A percentile compares a stretch with the other conserved stretches of the same genome.
These are phyloP conservation scores for Galago senegalensis DNA, from an alignment of 2,797 vertebrate species.

Conservation along the genomic window DNA sequence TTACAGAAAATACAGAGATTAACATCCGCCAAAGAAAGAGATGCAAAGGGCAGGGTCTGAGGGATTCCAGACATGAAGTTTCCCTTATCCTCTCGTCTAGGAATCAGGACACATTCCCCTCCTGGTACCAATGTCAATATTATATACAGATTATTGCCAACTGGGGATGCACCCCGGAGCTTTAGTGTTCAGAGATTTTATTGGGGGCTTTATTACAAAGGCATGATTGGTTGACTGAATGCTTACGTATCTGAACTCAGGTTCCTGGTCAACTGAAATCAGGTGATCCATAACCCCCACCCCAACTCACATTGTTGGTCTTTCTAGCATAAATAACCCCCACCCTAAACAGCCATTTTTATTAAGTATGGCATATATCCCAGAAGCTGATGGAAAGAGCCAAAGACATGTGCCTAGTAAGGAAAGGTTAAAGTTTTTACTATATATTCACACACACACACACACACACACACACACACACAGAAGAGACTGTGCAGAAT, in stretches of 20 bases:
- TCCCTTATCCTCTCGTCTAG: neutral
- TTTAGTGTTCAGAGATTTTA: neutral
- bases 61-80: neutral
- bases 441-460: conserved; percentile 30
- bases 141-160: neutral
- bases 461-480: conserved; percentile 72
- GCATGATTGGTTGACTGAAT: neutral
- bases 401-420: neutral
- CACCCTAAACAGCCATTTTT: neutral
- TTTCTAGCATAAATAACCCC: neutral
- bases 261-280: neutral
- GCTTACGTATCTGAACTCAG: neutral
- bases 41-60: accelerated
- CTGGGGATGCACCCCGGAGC: neutral
- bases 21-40: neutral
- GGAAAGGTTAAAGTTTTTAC: conserved; percentile 21
- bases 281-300: neutral
- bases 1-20: neutral
- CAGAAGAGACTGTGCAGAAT: conserved; percentile 50
- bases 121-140: too few relatives aligned
- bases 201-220: neutral
- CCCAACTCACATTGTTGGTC: neutral
- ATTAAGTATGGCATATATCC: neutral
- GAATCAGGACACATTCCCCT: neutral
- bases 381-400: neutral